phyloP scores from a whole-genome alignment of 2,888 invertebrate species.

The Dryocosmus kuriphilus region DNA sequence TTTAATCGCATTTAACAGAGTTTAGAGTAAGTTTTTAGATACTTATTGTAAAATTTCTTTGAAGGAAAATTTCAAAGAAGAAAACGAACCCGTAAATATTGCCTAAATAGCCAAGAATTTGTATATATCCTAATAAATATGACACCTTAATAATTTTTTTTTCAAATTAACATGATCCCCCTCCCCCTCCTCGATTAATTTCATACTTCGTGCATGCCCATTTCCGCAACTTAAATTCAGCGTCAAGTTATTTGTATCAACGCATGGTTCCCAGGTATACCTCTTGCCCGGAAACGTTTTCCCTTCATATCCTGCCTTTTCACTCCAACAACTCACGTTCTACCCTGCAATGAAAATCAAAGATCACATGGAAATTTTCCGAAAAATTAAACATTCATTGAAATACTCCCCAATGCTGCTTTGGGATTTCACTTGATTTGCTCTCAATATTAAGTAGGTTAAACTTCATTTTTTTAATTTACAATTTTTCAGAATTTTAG shows the following conservation, averaged over 20 bases:
- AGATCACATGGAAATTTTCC: constrained; percentile 3
- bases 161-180: not conserved
- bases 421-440: not conserved
- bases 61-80: no score
- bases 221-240: constrained; percentile 10
- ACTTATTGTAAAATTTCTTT: no score
- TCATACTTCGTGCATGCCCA: constrained; percentile 4
- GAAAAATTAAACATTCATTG: not conserved
- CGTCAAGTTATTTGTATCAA: constrained; percentile 31
- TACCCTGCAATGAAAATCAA: not conserved
- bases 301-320: constrained; percentile 38
- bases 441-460: not conserved
- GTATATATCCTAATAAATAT: not conserved
- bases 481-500: no score
- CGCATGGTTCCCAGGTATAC: constrained; percentile 7
- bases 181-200: constrained; percentile 24
- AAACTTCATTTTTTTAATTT: not conserved
- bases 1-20: not conserved
- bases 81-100: no score
- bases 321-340: constrained; percentile 13
- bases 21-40: not conserved
- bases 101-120: no score
- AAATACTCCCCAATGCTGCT: not conserved
- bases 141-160: not conserved
- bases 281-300: constrained; percentile 17